Evolutionary conservation across 2,888 invertebrate species (phyloP).

Genomic region (Julus scanicus): DNA sequence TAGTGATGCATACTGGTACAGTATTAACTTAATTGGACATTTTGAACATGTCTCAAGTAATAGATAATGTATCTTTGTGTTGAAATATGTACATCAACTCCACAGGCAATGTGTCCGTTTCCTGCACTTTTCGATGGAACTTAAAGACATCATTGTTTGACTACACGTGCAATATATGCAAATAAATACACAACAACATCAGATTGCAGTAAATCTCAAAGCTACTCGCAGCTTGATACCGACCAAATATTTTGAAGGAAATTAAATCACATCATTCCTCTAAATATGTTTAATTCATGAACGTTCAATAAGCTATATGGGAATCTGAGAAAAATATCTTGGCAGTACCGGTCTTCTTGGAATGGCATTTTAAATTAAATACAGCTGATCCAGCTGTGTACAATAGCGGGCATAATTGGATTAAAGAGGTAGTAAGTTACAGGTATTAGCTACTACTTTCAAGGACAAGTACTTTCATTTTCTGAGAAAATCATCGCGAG

Average conservation of each 20-base stretch:
- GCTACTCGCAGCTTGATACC: not conserved
- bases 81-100: not conserved
- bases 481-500: not conserved
- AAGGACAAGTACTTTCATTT: not conserved
- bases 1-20: not conserved
- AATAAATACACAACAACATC: not conserved
- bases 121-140: not conserved
- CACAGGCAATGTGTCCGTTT: not conserved
- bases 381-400: slow-evolving; percentile 4
- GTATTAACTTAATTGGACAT: not conserved
- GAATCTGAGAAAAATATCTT: not conserved
- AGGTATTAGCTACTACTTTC: not conserved
- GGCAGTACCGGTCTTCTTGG: not conserved
- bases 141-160: not conserved
- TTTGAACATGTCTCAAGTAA: not conserved
- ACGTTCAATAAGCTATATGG: not conserved
- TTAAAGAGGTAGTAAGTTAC: not conserved
- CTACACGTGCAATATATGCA: not conserved
- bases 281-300: slow-evolving; percentile 30
- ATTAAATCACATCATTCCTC: slow-evolving; percentile 9
- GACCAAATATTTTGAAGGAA: slow-evolving; percentile 31
- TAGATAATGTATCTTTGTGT: not conserved
- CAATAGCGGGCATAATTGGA: not conserved
- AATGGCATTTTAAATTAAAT: slow-evolving; percentile 5
- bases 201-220: not conserved